phyloP scores from a whole-genome alignment of 2,113 vertebrate genomes.

The Cyphomyrus plagiostoma region DNA sequence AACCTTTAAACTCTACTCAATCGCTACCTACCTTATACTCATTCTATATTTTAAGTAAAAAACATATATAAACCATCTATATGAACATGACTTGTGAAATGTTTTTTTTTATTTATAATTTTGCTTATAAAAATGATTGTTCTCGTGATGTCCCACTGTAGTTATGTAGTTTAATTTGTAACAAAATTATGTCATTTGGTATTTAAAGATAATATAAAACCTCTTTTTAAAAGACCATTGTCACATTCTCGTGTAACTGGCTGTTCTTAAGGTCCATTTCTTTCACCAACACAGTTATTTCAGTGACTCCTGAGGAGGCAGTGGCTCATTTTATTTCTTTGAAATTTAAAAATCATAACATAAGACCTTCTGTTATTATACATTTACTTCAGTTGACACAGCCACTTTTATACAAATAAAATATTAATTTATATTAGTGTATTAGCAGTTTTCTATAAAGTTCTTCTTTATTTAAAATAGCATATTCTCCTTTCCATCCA shows the following conservation, averaged over 20 bases:
- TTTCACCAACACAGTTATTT: not conserved
- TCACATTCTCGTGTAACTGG: not conserved
- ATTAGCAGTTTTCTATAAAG: not conserved
- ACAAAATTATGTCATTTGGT: not conserved
- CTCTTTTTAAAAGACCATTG: not conserved
- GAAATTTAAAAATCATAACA: not conserved
- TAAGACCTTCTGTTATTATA: slow-evolving; percentile 3
- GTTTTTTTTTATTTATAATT: too few relatives aligned
- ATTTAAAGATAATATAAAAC: not conserved
- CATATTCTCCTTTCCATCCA: not conserved
- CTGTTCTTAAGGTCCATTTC: not conserved
- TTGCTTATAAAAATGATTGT: not conserved
- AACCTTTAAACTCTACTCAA: not conserved
- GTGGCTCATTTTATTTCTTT: not conserved
- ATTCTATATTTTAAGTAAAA: not conserved
- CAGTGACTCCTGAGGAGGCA: not conserved
- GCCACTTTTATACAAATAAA: not conserved
- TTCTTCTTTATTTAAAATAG: not conserved
- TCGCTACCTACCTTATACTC: not conserved
- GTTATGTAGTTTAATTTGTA: not conserved
- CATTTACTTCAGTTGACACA: not conserved
- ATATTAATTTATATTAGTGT: not conserved
- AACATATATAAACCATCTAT: not conserved
- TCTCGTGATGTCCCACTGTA: not conserved
- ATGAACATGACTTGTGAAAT: not conserved